Evolutionary conservation across 1,140 invertebrate genomes (phyloP).

Genomic region (Plutomurus gul): DNA sequence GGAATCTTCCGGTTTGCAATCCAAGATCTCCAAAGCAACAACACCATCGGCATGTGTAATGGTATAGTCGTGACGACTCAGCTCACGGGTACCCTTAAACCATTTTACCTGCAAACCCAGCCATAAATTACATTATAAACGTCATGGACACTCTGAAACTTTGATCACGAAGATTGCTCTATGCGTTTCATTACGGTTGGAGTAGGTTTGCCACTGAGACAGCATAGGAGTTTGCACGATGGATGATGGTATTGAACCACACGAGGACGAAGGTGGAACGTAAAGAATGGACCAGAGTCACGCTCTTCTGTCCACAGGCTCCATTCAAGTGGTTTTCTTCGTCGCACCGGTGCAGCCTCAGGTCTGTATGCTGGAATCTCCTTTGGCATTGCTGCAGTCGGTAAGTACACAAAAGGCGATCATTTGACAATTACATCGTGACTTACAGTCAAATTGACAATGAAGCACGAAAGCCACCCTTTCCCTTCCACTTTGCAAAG

Average conservation of each 20-base stretch:
- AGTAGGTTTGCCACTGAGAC: slow-evolving; percentile 88
- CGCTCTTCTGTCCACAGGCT: slow-evolving; percentile 86
- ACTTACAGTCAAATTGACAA: not conserved
- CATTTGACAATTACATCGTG: not conserved
- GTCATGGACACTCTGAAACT: not conserved
- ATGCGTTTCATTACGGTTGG: slow-evolving; percentile 72
- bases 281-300: slow-evolving; percentile 90
- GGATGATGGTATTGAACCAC: slow-evolving; percentile 90
- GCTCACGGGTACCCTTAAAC: slow-evolving; percentile 91
- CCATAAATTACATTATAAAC: not conserved
- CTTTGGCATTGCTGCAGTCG: slow-evolving; percentile 72
- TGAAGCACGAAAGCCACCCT: too few relatives aligned
- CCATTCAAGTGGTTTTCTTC: slow-evolving; percentile 78
- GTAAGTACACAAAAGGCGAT: too few relatives aligned
- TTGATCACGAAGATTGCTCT: not conserved
- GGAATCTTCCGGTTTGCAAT: slow-evolving; percentile 90
- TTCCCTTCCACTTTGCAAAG: too few relatives aligned
- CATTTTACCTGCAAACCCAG: slow-evolving; percentile 66
- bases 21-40: slow-evolving; percentile 93
- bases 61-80: slow-evolving; percentile 86
- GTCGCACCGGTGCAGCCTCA: slow-evolving; percentile 69
- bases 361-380: slow-evolving; percentile 77
- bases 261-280: slow-evolving; percentile 94
- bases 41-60: slow-evolving; percentile 91
- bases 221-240: slow-evolving; percentile 96